phyloP scores from a whole-genome alignment of 2,888 invertebrate genomes.

The Apocheima hispidaria region DNA sequence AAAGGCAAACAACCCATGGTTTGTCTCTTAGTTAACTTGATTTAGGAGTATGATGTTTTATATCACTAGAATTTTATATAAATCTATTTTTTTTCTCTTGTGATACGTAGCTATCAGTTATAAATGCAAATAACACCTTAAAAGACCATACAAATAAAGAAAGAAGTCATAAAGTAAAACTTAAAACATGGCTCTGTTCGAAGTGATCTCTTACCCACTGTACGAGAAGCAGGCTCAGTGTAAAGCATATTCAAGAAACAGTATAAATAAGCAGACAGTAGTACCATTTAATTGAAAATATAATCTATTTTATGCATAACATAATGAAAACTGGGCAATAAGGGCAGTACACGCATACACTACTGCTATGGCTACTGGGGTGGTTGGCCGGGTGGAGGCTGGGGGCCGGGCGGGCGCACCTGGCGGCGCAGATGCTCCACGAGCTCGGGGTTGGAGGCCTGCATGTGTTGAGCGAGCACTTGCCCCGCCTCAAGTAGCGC shows the following conservation, averaged over 20 bases:
- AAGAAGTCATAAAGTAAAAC: conserved; percentile 2
- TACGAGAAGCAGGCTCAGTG: neutral
- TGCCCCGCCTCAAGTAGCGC: conserved; percentile 89
- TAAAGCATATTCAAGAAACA: neutral
- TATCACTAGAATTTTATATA: conserved; percentile 21
- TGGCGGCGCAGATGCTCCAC: conserved; percentile 93
- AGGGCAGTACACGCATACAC: conserved; percentile 13
- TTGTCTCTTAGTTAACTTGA: conserved; percentile 51
- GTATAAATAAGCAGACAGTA: conserved; percentile 19
- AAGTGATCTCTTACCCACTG: neutral
- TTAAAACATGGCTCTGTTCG: neutral
- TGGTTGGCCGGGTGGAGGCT: conserved; percentile 54
- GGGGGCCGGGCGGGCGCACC: conserved; percentile 70
- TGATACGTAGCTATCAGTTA: conserved; percentile 11
- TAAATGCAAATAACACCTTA: conserved; percentile 11
- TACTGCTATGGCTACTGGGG: conserved; percentile 57
- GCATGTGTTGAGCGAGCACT: conserved; percentile 93
- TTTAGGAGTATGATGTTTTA: conserved; percentile 19
- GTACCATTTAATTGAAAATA: conserved; percentile 21
- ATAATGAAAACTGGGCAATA: neutral
- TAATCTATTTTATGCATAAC: conserved; percentile 25
- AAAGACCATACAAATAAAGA: neutral
- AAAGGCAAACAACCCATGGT: conserved; percentile 46
- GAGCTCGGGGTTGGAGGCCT: conserved; percentile 92
- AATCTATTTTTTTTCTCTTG: conserved; percentile 8